Conservation (phyloP, 2,797 vertebrate species). For the Coregonus ussuriensis region DNA sequence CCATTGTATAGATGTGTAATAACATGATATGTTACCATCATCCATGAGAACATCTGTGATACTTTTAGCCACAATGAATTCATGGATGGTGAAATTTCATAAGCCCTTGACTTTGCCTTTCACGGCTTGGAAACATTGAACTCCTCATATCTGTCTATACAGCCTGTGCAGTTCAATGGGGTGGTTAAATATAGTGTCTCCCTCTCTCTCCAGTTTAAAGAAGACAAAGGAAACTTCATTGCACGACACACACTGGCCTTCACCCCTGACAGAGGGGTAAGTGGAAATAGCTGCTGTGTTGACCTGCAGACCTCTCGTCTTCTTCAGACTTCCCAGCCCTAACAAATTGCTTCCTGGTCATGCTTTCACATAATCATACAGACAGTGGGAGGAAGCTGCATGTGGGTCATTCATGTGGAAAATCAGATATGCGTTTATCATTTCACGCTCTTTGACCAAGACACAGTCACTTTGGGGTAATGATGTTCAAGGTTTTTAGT, state of each 20-base stretch:
- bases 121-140: constrained; percentile 8
- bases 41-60: neutral
- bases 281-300: constrained; percentile 61
- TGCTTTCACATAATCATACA: constrained; percentile 60
- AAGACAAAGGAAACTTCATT: constrained; percentile 20
- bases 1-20: neutral
- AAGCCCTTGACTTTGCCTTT: neutral
- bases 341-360: constrained; percentile 77
- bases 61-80: neutral
- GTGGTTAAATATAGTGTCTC: constrained; percentile 32
- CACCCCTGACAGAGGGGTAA: constrained; percentile 51
- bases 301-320: constrained; percentile 50
- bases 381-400: constrained; percentile 32
- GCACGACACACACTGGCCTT: constrained; percentile 35
- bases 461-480: constrained; percentile 8
- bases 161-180: constrained; percentile 20
- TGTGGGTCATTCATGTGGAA: constrained; percentile 50
- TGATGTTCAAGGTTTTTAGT: constrained; percentile 9
- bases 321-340: constrained; percentile 57
- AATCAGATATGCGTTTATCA: constrained; percentile 41
- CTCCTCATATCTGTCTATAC: constrained; percentile 22
- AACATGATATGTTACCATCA: neutral
- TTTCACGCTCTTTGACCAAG: constrained; percentile 31
- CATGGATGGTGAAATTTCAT: constrained; percentile 15
- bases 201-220: constrained; percentile 24